Base-by-base conservation (phyloP, 1,140 invertebrate species). In the Lasioglossum albipes region DNA sequence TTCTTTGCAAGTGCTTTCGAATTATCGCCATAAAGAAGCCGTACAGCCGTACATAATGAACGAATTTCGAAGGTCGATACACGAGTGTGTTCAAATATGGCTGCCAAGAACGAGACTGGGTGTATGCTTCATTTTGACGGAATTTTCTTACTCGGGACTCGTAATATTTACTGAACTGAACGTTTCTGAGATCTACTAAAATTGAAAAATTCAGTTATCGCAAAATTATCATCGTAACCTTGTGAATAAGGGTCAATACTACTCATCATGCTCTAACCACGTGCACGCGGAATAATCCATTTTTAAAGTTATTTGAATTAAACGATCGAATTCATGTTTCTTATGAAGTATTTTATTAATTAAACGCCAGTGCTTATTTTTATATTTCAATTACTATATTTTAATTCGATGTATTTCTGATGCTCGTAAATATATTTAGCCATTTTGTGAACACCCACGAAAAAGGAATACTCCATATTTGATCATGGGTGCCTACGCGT, bases 391-490 rank as follows among this genome's bases (percentile, higher is more conserved):
- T 27, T 12, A n/a, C 3, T 12, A 66, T 22, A 7, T 20, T 45
- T 42, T n/a, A 31, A 12, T 76, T 54, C 42, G 57, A 36, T 22
- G 20, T 31, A 20, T 13, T 49, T 52, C 6, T 9, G n/a, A 59
- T 59, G n/a, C 20, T n/a, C n/a, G 0, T 13, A 41, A 7, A 0
- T 75, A 82, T 36, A 36, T 36, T 36, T 84, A 49, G 84, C 84
- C 84, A 86, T 86, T 79, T 86, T 86, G 84, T 86, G 71, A 75
- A 31, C 65, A 52, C 49, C 61, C 66, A 22, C 61, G 41, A 75
- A 71, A 73, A 75, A 85, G 20, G 67, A n/a, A 27, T 42, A 78
- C 80, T 75, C 80, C 80, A 82, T 85, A 82, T 86, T 82, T 79
- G 74, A 54, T 78, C 69, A 61, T 42, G 22, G 68, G 54, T 73